Conservation (phyloP, 2,888 invertebrate genomes). For the Cotesia congregata region DNA sequence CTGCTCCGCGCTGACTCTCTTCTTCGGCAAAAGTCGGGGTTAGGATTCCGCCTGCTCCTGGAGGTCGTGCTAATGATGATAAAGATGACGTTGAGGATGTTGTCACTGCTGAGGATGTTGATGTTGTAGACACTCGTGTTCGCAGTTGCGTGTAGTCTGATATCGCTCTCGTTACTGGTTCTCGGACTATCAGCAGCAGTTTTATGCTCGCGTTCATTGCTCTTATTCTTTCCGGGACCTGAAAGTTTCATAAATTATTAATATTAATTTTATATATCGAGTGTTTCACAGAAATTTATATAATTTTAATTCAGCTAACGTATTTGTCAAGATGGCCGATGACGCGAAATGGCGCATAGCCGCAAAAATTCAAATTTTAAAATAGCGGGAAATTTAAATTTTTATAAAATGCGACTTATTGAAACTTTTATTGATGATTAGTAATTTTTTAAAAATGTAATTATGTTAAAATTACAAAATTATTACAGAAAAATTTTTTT, state of each 20-base stretch:
- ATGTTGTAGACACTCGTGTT: conserved; percentile 83
- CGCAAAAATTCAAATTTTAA: too few species aligned
- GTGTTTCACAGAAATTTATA: background rate
- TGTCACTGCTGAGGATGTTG: conserved; percentile 77
- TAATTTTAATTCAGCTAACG: too few species aligned
- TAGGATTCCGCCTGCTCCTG: background rate
- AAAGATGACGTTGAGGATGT: conserved; percentile 58
- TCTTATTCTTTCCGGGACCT: conserved; percentile 93
- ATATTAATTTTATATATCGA: background rate
- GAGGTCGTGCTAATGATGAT: conserved; percentile 38
- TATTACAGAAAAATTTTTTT: too few species aligned
- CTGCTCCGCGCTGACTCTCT: conserved; percentile 41
- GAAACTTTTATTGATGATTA: too few species aligned
- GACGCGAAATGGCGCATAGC: too few species aligned
- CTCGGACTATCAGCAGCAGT: conserved; percentile 92
- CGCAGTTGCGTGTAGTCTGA: conserved; percentile 96
- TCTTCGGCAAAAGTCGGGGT: conserved; percentile 40
- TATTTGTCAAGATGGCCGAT: too few species aligned
- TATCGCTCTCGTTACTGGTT: conserved; percentile 95
- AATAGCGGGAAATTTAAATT: too few species aligned
- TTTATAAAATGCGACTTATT: too few species aligned
- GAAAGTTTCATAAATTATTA: conserved; percentile 24
- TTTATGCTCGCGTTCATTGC: conserved; percentile 95
- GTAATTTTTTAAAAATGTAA: too few species aligned
- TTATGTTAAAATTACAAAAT: too few species aligned